Evolutionary conservation across 1,140 invertebrate species (phyloP).

Genomic region (Holotrichia oblita): DNA sequence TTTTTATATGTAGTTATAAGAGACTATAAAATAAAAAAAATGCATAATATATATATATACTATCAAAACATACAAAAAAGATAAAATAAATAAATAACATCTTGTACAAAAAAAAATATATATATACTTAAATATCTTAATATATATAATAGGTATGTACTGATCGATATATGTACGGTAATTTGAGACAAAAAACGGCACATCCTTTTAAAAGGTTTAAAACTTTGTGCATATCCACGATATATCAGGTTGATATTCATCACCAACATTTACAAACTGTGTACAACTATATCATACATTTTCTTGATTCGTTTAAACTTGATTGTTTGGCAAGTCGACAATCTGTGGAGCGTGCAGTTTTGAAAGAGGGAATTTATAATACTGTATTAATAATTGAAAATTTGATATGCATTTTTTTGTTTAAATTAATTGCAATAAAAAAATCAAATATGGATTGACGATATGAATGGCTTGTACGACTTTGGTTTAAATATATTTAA

Average conservation of each 20-base stretch:
- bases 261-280: neutral
- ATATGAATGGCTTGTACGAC: neutral
- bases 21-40: slow-evolving; percentile 9
- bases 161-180: slow-evolving; percentile 19
- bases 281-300: neutral
- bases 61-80: neutral
- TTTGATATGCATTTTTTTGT: slow-evolving; percentile 24
- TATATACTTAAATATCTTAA: slow-evolving; percentile 5
- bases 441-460: slow-evolving; percentile 22
- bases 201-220: slow-evolving; percentile 2
- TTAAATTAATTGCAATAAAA: slow-evolving; percentile 22
- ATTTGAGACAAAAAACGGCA: neutral
- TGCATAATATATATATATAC: neutral
- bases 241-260: slow-evolving; percentile 16
- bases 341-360: neutral
- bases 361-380: slow-evolving; percentile 13
- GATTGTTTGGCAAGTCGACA: slow-evolving; percentile 25
- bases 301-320: neutral
- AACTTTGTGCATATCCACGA: slow-evolving; percentile 22
- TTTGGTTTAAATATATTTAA: slow-evolving; percentile 31
- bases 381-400: slow-evolving; percentile 22
- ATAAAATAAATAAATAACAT: slow-evolving; percentile 19
- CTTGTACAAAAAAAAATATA: slow-evolving; percentile 23
- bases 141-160: slow-evolving; percentile 15
- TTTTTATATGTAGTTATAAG: neutral